Evolutionary conservation across 1,140 invertebrate species (phyloP), one percentile per base, ranked within the genome.

Genomic region (Cryptotermes secundus): DNA sequence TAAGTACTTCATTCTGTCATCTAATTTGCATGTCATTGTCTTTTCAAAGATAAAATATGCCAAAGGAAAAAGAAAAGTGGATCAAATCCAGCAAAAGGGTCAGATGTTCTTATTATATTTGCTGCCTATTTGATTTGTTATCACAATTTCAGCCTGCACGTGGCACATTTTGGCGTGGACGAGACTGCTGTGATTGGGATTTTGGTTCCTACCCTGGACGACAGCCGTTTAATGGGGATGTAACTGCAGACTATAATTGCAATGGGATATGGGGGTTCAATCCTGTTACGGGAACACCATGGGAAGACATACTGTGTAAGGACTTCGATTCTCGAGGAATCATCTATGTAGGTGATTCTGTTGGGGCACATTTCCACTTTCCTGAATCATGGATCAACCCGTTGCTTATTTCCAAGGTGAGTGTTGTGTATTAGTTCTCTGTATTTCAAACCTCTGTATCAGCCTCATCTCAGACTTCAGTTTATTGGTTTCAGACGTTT

Each of bases 291-390:
- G 88, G 87, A 9, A 84, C 84, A 35, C 85, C 90, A 0, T 92
- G 90, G 86, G 91, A 92, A 87, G 88, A 89, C 26, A 85, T 87
- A 65, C 87, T 91, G 9, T 92, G 91, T 85, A 86, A 84, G 2
- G 86, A 87, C 12, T 88, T 87, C 22, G 85, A 88, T 16, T 87
- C 88, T 14, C 84, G 88, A 79, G 91, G 91, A 31, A 83, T 92
- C 1, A 88, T 90, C n/a, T 89, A 90, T n/a, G 86, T 92, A 35
- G 91, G 91, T 6, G 91, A 92, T 86, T 92, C 91, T 3, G 88
- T 92, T 1, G 89, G 90, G 31, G 91, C 91, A n/a, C 91, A 92
- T 87, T 92, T 92, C 84, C 91, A 92, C 83, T 87, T 91, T 34
- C 91, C 91, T 12, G 87, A 89, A 84, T 86, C 90, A 59, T 92